Percentiles rank a stretch among this genome's conserved stretches.
These are phyloP conservation scores for Drosophila longiperda DNA, from an alignment of 2,888 invertebrate species.

Conservation along the genomic window DNA sequence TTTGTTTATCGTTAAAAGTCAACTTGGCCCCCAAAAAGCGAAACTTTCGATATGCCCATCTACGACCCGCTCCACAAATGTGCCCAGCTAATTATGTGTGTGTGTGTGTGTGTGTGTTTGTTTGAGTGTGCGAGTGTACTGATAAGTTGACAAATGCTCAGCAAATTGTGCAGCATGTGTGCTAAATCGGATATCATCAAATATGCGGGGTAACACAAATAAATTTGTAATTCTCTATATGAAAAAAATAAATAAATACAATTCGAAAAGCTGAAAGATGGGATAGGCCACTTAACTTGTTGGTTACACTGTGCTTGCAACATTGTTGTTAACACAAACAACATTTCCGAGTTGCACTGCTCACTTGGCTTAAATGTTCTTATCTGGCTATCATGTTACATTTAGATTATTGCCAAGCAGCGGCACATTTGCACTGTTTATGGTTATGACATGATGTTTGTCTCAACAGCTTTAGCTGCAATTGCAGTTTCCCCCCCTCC, in stretches of 20 bases:
- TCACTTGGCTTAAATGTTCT: conserved; percentile 40
- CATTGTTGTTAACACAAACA: conserved; percentile 4
- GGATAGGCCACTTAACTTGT: neutral
- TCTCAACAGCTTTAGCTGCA: conserved; percentile 27
- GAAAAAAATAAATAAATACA: neutral
- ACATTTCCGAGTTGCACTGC: neutral
- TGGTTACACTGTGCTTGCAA: neutral
- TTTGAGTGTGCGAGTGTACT: conserved; percentile 25
- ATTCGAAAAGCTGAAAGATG: neutral
- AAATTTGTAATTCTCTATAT: neutral
- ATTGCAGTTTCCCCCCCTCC: conserved; percentile 4
- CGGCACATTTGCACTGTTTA: conserved; percentile 45
- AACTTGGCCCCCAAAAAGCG: conserved; percentile 35
- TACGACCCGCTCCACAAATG: conserved; percentile 1
- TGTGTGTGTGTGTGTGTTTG: conserved; percentile 19
- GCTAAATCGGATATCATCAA: neutral
- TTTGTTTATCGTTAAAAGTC: conserved; percentile 65
- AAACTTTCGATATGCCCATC: conserved; percentile 28
- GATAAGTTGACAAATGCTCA: conserved; percentile 54
- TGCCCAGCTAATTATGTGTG: conserved; percentile 62
- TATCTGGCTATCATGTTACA: conserved; percentile 63
- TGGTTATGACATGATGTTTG: conserved; percentile 45
- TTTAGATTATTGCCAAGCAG: conserved; percentile 58
- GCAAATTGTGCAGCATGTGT: conserved; percentile 40
- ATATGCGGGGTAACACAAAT: neutral